Evolutionary conservation across 2,888 invertebrate species (phyloP), one percentile per base, ranked within the genome.

Genomic region (Dryadula phaetusa): DNA sequence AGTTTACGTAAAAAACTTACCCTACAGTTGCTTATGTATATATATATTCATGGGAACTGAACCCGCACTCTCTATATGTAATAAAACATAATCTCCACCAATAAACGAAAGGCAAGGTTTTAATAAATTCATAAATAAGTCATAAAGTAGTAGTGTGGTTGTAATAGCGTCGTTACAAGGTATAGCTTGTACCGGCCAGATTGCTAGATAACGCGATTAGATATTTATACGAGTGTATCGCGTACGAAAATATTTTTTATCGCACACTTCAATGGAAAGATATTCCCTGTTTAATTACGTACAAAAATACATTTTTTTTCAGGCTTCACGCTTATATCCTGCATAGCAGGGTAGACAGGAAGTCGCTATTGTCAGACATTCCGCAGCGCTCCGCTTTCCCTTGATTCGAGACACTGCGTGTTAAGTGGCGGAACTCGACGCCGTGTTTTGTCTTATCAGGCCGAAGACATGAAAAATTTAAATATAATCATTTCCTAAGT

Each of bases 181-280:
- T 82, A 83, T 84, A 83, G 76, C 80, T 78, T 85, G 86, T 86
- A 80, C 80, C 14, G 64, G 40, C 77, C 84, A 84, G 88, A 88
- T 90, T 87, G 84, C 77, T 72, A 78, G 88, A 88, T 88, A 88
- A 80, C 69, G 58, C 76, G 87, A 88, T 86, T 87, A 77, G 76
- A 69, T 74, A 73, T 6, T 6, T 28, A 16, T 47, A 47, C 3
- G 10, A 8, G 61, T 75, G 70, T 80, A 81, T 80, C 76, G 76
- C 79, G 78, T 75, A 80, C 76, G 75, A 73, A 79, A 80, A 83
- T 76, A 76, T 75, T 72, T 72, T 75, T 74, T 76, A 78, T 76
- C 75, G 62, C 64, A 37, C 32, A 58, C 37, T 67, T 66, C 47
- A 68, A 52, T 66, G 62, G 54, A 60, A 3, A 62, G 63, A 47